Evolutionary conservation across 2,888 invertebrate genomes (phyloP), one percentile per base, ranked within the genome.

Genomic region (Caenorhabditis doughertyi): DNA sequence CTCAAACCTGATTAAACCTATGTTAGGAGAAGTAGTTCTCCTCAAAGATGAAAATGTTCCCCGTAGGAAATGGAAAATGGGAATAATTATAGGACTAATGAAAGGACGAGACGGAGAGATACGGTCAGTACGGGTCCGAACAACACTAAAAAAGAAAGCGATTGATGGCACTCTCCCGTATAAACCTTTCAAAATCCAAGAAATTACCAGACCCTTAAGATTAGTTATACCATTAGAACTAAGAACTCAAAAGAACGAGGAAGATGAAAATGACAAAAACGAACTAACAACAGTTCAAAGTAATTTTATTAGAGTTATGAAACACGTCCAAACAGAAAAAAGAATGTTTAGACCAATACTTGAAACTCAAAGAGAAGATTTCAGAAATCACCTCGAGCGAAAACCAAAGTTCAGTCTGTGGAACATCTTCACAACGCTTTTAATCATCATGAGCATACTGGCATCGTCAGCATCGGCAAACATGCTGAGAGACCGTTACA

Each of bases 11-110:
- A 13, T 39, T 3, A 35, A 23, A 23, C 68, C 68, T 8, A 25
- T 53, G 3, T 0, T 53, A 25, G 68, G 68, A 68, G 53, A 68
- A 70, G 56, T 70, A 55, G 70, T 70, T 13, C 42, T 42, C 16
- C 18, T n/a, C 25, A 2, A 11, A 39, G 1, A 42, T 42, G 42
- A 42, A 13, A 13, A 8, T 11, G 3, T 13, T 7, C 42, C 42
- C 8, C 42, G 42, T 3, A 3, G 13, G 13, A 42, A 16, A 23
- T 70, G 70, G 70, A 55, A 42, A 56, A 39, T 56, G 1, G 70
- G 70, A 44, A 56, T 39, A 18, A 42, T 70, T 9, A 39, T 42
- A 1, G 42, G 42, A 56, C 27, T 70, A n/a, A 5, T 56, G 3
- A 27, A 55, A 56, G 55, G 55, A 7, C 13, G 55, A n/a, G 55